Conservation (phyloP, 2,888 invertebrate species). For the Ptilodon capucinus region DNA sequence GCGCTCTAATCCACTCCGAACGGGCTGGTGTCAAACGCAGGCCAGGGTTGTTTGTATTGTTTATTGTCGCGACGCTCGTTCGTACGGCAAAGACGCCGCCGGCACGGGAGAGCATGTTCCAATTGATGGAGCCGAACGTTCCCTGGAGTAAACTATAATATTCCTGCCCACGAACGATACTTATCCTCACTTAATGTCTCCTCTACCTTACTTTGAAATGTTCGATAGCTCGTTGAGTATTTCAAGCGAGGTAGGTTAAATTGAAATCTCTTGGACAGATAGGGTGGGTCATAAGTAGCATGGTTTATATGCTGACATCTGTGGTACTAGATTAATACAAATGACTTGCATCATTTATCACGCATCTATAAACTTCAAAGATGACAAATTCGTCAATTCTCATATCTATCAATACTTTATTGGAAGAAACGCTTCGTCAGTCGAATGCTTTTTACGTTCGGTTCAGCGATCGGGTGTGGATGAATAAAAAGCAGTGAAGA, state of each 20-base stretch:
- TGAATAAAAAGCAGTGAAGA: slow-evolving; percentile 63
- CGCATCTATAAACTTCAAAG: background rate
- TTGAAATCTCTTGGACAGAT: background rate
- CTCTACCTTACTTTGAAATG: slow-evolving; percentile 41
- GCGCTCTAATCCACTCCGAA: slow-evolving; percentile 80
- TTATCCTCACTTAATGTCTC: slow-evolving; percentile 57
- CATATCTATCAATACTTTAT: slow-evolving; percentile 35
- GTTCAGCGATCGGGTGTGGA: slow-evolving; percentile 57
- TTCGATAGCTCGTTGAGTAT: slow-evolving; percentile 26
- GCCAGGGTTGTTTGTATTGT: slow-evolving; percentile 81
- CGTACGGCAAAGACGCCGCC: slow-evolving; percentile 71
- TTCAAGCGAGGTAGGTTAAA: slow-evolving; percentile 10
- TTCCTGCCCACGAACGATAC: slow-evolving; percentile 55
- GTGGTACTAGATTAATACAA: no score
- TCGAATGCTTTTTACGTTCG: slow-evolving; percentile 46
- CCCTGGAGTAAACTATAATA: slow-evolving; percentile 58
- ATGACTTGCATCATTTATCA: background rate
- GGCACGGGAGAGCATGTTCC: slow-evolving; percentile 64
- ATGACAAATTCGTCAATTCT: slow-evolving; percentile 2
- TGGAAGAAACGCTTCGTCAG: slow-evolving; percentile 45
- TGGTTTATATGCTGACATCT: background rate
- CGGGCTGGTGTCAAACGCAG: slow-evolving; percentile 82
- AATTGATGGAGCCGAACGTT: slow-evolving; percentile 66
- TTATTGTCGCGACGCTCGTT: slow-evolving; percentile 78
- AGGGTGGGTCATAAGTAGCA: background rate